Evolutionary conservation across 2,888 invertebrate species (phyloP).

Genomic region (Epirrita christyi): DNA sequence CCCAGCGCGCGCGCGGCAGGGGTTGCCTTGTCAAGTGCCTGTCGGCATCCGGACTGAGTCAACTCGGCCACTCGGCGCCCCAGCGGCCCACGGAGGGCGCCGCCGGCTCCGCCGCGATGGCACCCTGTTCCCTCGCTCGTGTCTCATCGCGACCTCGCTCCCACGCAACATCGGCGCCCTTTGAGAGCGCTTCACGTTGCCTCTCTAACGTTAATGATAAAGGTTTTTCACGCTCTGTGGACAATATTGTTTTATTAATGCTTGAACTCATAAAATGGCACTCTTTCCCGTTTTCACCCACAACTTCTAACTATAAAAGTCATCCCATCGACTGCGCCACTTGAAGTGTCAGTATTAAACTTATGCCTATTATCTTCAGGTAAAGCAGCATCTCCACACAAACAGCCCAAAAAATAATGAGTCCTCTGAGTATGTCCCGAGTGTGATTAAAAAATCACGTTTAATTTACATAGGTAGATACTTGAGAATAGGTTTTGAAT

Average conservation of each 20-base stretch:
- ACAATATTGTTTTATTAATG: conserved; percentile 20
- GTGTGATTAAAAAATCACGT: too few relatives aligned
- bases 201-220: conserved; percentile 86
- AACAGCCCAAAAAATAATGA: too few relatives aligned
- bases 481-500: too few relatives aligned
- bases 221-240: conserved; percentile 90
- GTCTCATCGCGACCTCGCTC: conserved; percentile 58
- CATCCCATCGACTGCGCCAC: too few relatives aligned
- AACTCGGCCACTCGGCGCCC: conserved; percentile 98
- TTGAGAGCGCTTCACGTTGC: conserved; percentile 86
- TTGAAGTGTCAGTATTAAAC: too few relatives aligned
- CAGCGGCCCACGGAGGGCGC: conserved; percentile 94
- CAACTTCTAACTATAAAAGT: too few relatives aligned
- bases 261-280: not conserved
- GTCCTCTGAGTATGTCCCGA: too few relatives aligned
- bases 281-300: too few relatives aligned
- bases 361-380: too few relatives aligned
- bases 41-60: conserved; percentile 90
- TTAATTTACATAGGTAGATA: too few relatives aligned
- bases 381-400: too few relatives aligned
- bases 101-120: conserved; percentile 79
- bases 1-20: conserved; percentile 54
- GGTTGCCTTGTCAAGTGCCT: conserved; percentile 60
- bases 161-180: conserved; percentile 78
- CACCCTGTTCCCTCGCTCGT: conserved; percentile 50